Evolutionary conservation across 2,888 invertebrate species (phyloP).

Genomic region (Amphiduros pacificus): DNA sequence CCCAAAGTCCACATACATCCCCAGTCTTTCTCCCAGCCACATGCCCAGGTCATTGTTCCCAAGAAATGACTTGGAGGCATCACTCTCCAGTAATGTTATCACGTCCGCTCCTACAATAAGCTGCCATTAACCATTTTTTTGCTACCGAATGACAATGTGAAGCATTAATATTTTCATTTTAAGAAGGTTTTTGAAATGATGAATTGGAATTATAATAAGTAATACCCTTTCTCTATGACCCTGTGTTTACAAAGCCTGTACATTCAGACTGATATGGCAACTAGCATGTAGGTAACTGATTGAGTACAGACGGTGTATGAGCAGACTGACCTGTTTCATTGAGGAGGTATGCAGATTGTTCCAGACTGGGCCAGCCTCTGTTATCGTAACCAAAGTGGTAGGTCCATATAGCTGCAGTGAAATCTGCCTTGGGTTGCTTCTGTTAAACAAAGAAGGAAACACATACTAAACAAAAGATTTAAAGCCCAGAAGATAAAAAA

Average conservation of each 20-base stretch:
- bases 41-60: conserved; percentile 60
- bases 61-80: conserved; percentile 60
- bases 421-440: conserved; percentile 35
- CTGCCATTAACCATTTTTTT: too few species aligned
- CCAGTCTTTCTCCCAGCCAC: conserved; percentile 57
- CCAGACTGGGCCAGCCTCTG: conserved; percentile 59
- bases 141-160: too few species aligned
- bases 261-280: too few species aligned
- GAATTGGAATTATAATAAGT: too few species aligned
- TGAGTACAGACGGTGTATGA: too few species aligned
- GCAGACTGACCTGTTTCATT: conserved; percentile 51
- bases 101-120: conserved; percentile 56
- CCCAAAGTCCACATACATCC: conserved; percentile 60
- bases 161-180: too few species aligned
- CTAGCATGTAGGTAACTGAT: too few species aligned
- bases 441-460: not conserved
- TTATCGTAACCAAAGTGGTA: conserved; percentile 61
- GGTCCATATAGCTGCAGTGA: conserved; percentile 59
- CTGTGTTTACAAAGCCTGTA: too few species aligned
- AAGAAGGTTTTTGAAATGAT: too few species aligned
- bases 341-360: conserved; percentile 49
- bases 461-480: too few species aligned
- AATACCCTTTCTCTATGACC: too few species aligned
- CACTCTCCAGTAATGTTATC: conserved; percentile 58
- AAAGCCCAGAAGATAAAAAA: too few species aligned